phyloP scores from a whole-genome alignment of 35 echinoderm and acorn worm genomes.

The Amphiura filiformis region DNA sequence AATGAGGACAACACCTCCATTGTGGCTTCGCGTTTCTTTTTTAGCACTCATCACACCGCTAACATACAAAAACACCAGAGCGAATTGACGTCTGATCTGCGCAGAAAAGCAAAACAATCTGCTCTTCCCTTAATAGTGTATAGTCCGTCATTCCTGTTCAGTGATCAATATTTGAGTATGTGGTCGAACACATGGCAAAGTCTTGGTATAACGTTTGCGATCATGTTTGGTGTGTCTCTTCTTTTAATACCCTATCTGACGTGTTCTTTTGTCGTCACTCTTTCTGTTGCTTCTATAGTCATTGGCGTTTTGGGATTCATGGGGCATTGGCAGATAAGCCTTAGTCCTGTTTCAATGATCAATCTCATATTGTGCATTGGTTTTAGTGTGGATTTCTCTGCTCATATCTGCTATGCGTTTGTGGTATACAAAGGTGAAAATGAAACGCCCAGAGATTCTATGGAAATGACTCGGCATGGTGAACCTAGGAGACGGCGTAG shows the following conservation, averaged over 20 bases:
- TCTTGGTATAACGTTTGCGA: slow-evolving; percentile 55
- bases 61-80: slow-evolving; percentile 36
- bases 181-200: slow-evolving; percentile 54
- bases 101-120: slow-evolving; percentile 23
- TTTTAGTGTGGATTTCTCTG: slow-evolving; percentile 86
- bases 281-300: slow-evolving; percentile 64
- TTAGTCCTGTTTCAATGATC: slow-evolving; percentile 77
- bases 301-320: slow-evolving; percentile 78
- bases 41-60: slow-evolving; percentile 33
- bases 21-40: slow-evolving; percentile 45
- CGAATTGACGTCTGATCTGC: slow-evolving; percentile 46
- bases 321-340: slow-evolving; percentile 52
- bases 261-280: slow-evolving; percentile 66
- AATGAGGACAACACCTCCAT: slow-evolving; percentile 39
- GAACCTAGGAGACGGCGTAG: no score
- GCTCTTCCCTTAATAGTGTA: slow-evolving; percentile 31
- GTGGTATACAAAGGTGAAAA: slow-evolving; percentile 45
- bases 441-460: neutral
- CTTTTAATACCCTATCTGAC: slow-evolving; percentile 72
- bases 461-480: neutral
- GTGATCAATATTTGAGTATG: slow-evolving; percentile 65
- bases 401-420: slow-evolving; percentile 81
- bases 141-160: slow-evolving; percentile 67
- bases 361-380: slow-evolving; percentile 79
- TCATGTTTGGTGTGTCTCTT: slow-evolving; percentile 73